Evolutionary conservation across 1,140 invertebrate genomes (phyloP).

Genomic region (Nylanderia fulva): DNA sequence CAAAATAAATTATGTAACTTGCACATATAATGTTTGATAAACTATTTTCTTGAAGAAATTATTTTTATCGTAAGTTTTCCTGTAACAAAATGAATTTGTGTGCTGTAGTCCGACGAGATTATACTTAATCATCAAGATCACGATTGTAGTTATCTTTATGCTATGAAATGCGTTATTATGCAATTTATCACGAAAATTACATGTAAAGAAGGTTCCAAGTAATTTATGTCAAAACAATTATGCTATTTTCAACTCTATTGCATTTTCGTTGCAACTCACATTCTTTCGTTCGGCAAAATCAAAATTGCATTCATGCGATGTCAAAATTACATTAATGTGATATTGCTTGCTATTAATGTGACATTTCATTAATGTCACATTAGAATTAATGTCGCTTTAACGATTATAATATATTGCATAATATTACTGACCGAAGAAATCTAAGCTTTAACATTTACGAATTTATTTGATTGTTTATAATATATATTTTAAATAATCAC

Average conservation of each 20-base stretch:
- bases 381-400: neutral
- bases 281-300: neutral
- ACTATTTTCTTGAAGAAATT: neutral
- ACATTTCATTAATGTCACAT: neutral
- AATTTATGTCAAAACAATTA: neutral
- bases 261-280: neutral
- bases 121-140: neutral
- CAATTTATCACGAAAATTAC: neutral
- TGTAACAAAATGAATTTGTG: neutral
- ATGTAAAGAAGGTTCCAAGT: slow-evolving; percentile 1
- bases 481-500: neutral
- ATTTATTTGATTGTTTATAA: neutral
- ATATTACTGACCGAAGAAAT: neutral
- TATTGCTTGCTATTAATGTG: slow-evolving; percentile 8
- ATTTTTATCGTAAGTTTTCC: too few relatives aligned
- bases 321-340: neutral
- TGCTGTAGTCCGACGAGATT: neutral
- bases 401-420: neutral
- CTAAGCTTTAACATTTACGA: neutral
- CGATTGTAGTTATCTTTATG: neutral
- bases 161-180: neutral
- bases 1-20: neutral
- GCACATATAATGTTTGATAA: neutral
- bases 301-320: neutral
- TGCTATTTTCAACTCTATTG: slow-evolving; percentile 15